Conservation (phyloP, 2,797 vertebrate genomes). For the Anabacerthia variegaticeps region DNA sequence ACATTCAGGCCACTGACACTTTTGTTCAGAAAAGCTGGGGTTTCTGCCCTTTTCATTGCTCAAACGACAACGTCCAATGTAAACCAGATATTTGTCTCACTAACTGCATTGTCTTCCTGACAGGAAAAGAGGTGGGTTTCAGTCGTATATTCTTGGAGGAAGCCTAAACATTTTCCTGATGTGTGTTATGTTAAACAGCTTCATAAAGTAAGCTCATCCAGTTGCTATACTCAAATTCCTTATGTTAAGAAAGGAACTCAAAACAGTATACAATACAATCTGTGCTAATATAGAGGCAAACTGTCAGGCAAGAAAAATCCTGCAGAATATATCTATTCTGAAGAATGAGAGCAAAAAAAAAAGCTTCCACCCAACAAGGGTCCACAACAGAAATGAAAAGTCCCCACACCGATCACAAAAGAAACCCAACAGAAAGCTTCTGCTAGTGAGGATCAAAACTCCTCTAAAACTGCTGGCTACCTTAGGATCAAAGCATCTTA, state of each 20-base stretch:
- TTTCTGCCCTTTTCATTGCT: slow-evolving; percentile 9
- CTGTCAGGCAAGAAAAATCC: neutral
- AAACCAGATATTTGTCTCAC: neutral
- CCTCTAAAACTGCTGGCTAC: neutral
- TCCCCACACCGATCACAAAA: neutral
- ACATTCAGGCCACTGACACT: neutral
- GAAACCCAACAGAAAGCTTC: neutral
- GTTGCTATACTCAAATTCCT: rapidly evolving
- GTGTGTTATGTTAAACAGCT: neutral
- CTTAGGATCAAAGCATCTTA: neutral
- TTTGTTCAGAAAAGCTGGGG: slow-evolving; percentile 43
- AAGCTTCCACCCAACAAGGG: neutral
- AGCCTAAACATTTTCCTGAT: neutral
- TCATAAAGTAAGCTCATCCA: neutral
- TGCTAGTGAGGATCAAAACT: neutral
- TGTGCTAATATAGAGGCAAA: neutral
- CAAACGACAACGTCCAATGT: neutral
- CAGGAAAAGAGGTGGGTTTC: neutral
- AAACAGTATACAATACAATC: neutral
- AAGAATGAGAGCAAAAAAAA: neutral
- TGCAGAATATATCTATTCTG: neutral
- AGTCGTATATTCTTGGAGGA: neutral
- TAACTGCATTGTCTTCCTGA: neutral
- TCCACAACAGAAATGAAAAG: neutral
- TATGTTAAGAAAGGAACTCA: neutral